A percentile compares a stretch with the other conserved stretches of the same genome.
Conservation (phyloP, 2,888 invertebrate species). For the Cremastinae sp. region DNA sequence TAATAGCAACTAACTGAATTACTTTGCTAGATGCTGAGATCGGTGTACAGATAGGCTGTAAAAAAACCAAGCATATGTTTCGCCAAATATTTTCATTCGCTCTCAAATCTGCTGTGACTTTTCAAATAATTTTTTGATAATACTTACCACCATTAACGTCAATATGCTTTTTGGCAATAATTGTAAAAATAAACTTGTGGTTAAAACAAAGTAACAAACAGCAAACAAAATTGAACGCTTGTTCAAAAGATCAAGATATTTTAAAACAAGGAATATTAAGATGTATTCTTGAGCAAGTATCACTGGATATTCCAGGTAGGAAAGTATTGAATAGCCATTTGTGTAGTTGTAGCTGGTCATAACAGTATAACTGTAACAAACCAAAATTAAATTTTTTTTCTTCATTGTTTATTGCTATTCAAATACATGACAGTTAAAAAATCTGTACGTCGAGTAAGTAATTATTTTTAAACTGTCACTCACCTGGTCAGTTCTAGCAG, state of each 20-base stretch:
- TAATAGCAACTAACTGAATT: constrained; percentile 88
- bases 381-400: too few species aligned
- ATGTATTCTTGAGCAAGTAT: constrained; percentile 89
- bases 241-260: constrained; percentile 84
- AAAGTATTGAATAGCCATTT: constrained; percentile 87
- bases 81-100: neutral
- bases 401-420: too few species aligned
- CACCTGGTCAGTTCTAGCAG: constrained; percentile 88
- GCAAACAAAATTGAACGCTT: constrained; percentile 71
- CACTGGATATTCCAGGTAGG: constrained; percentile 92
- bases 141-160: constrained; percentile 85
- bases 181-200: constrained; percentile 79
- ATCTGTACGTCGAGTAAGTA: neutral
- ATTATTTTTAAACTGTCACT: constrained; percentile 64
- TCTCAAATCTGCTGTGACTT: neutral
- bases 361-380: constrained; percentile 87
- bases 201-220: constrained; percentile 77
- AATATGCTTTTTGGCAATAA: constrained; percentile 81
- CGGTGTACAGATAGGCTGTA: constrained; percentile 88
- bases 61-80: constrained; percentile 63
- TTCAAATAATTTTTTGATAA: neutral
- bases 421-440: too few species aligned
- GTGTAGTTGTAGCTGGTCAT: constrained; percentile 91
- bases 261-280: constrained; percentile 87
- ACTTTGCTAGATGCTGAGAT: constrained; percentile 92